These are phyloP conservation scores for Morone chrysops DNA, from an alignment of 2,113 vertebrate genomes.

Conservation along the genomic window DNA sequence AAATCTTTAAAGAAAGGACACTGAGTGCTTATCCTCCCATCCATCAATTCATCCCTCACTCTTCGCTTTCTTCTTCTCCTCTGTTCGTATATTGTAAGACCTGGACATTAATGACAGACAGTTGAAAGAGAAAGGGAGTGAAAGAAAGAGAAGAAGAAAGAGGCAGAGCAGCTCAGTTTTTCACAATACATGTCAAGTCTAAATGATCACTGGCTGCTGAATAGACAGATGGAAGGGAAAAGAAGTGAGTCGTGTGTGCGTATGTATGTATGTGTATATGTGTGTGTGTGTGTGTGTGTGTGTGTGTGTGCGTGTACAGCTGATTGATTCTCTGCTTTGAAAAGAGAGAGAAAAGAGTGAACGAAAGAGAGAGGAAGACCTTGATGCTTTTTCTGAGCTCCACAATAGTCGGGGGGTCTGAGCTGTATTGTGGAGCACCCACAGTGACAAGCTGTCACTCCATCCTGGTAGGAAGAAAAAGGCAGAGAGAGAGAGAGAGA, in stretches of 20 bases:
- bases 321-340: slow-evolving; percentile 94
- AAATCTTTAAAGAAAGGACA: slow-evolving; percentile 92
- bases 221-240: slow-evolving; percentile 91
- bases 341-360: slow-evolving; percentile 73
- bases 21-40: slow-evolving; percentile 94
- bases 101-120: slow-evolving; percentile 99
- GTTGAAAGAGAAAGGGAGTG: slow-evolving; percentile 91
- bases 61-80: slow-evolving; percentile 87
- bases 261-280: slow-evolving; percentile 37
- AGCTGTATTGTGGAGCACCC: slow-evolving; percentile 79
- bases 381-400: slow-evolving; percentile 71
- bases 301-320: slow-evolving; percentile 80
- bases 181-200: slow-evolving; percentile 99
- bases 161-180: slow-evolving; percentile 86
- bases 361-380: slow-evolving; percentile 78
- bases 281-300: slow-evolving; percentile 70
- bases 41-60: slow-evolving; percentile 96
- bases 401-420: slow-evolving; percentile 71
- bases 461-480: slow-evolving; percentile 62
- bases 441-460: slow-evolving; percentile 81
- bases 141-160: slow-evolving; percentile 84
- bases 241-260: slow-evolving; percentile 81
- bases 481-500: slow-evolving; percentile 19
- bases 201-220: slow-evolving; percentile 94
- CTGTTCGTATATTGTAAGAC: slow-evolving; percentile 90